Percentiles rank a stretch among this genome's conserved stretches.
phyloP scores from a whole-genome alignment of 2,113 vertebrate species.

The Gymnorhina tibicen region DNA sequence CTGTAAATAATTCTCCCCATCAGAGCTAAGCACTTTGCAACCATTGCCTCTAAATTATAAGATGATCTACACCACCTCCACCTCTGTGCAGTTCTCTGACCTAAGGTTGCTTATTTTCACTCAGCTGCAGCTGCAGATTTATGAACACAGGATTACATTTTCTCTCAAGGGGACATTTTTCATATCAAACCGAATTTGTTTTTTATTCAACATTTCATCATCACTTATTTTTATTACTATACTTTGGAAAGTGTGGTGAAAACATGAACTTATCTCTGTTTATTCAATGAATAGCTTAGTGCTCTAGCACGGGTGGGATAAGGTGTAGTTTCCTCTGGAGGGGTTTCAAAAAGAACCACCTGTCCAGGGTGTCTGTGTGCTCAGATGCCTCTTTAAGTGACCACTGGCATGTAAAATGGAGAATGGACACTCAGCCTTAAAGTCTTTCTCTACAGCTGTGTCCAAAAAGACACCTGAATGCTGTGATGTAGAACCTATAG shows the following conservation, averaged over 20 bases:
- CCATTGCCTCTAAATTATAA: slow-evolving; percentile 25
- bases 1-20: slow-evolving; percentile 37
- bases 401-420: neutral
- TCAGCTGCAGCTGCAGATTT: neutral
- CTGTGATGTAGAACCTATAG: neutral
- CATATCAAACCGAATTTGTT: neutral
- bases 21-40: slow-evolving; percentile 8
- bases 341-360: neutral
- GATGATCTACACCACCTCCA: slow-evolving; percentile 18
- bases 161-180: slow-evolving; percentile 17
- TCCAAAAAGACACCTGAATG: neutral
- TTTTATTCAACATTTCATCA: slow-evolving; percentile 23
- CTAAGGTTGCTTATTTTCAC: slow-evolving; percentile 22
- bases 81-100: neutral
- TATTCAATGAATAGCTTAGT: neutral
- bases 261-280: neutral
- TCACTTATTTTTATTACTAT: neutral
- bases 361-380: neutral
- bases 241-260: neutral
- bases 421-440: neutral
- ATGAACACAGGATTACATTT: neutral
- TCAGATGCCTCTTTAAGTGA: neutral
- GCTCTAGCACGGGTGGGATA: neutral
- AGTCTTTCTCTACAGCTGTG: neutral
- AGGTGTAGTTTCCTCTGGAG: neutral